Evolutionary conservation across 53 echinoderm and acorn worm genomes (phyloP), one percentile per base, ranked within the genome.

Genomic region (Temnopleurus reevesii): DNA sequence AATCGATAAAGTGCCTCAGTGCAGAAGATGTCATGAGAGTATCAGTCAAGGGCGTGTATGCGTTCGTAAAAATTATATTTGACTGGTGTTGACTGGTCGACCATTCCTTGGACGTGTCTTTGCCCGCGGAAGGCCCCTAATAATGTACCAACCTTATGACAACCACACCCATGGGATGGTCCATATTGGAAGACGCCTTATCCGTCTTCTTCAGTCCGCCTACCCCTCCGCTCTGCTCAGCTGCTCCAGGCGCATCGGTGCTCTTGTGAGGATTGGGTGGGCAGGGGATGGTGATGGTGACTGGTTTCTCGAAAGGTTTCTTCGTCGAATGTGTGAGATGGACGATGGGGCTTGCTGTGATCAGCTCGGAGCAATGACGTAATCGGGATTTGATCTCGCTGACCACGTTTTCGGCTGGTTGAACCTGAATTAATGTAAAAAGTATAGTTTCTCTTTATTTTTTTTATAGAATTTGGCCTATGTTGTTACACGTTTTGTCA

Each of bases 361-460:
- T 97, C 27, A 97, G 90, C 59, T 97, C 97, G 15, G 94, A 90
- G 71, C 97, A 97, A 34, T 97, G 97, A 35, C 94, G 92, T 86
- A 95, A 77, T 4, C 97, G 94, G 4, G 89, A 83, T 57, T 94
- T 92, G 28, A 97, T 93, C 24, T 97, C 97, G 55, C 84, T 93
- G 27, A 95, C 97, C 10, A 89, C 95, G 29, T 93, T 92, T 76
- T 97, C 97, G n/a, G 95, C 97, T 5, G 95, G 95, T 91, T 97
- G 95, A 5, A 97, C 90, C 97, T 97, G 30, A 49, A 30, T 33
- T 24, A 34, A 17, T 56, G 6, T 2, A 56, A 23, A 24, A n/a
- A n/a, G n/a, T n/a, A n/a, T n/a, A n/a, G n/a, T n/a, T n/a, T n/a
- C n/a, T n/a, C n/a, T n/a, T n/a, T n/a, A n/a, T n/a, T n/a, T n/a